Base-by-base conservation (phyloP, 2,888 invertebrate species). In the Acronicta alni region DNA sequence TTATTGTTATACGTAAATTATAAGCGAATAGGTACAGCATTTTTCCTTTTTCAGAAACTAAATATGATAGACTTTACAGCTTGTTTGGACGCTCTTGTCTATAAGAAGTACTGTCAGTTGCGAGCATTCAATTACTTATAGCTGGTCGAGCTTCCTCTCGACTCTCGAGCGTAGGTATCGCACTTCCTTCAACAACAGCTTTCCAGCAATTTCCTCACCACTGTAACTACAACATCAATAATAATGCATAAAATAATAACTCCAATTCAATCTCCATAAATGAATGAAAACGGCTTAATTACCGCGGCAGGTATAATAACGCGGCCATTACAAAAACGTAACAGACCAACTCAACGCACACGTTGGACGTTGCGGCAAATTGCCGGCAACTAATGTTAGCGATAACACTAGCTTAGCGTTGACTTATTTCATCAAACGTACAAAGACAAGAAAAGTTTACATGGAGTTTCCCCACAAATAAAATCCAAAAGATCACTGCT, bases 371-470 rank as follows among this genome's bases (percentile, higher is more conserved):
- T 15, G 38, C 32, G 38, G 38, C 48, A 41, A 49, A 32, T 18
- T 38, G 35, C 30, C 32, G 41, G 43, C 38, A 12, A 17, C 16
- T 41, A 54, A 45, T 35, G 44, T 55, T 57, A 32, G 44, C 41
- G 39, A 63, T 58, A 59, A 42, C 48, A 54, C 58, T 44, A 45
- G 18, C 49, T 46, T 10, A 45, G 39, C 55, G 57, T 17, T 37
- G 7, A 6, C 20, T 5, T 60, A 70, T 55, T 62, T 62, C 53
- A 35, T 32, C 54, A 53, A 66, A 75, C 58, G 53, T 53, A 60
- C 57, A 56, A 65, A 59, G 32, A 43, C 42, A 51, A 47, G 12
- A 12, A 14, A 39, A 26, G 17, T 48, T 55, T 46, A 46, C 41
- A 39, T 10, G 53, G 48, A 45, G 39, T 20, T 20, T 18, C 47